A percentile compares a stretch with the other conserved stretches of the same genome.
Conservation (phyloP, 2,888 invertebrate genomes). For the Cabera pusaria region DNA sequence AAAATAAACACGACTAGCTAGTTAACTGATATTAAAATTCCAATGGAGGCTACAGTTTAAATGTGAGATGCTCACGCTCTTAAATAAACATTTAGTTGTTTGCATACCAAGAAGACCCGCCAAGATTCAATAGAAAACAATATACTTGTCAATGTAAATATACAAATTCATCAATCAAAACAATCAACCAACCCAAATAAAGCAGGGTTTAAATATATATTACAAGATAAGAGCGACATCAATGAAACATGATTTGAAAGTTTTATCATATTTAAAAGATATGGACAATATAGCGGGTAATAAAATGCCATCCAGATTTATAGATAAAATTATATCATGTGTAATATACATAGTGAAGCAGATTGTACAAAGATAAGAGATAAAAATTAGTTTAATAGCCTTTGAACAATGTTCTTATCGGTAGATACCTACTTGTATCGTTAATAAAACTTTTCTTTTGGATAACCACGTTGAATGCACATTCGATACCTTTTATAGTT, state of each 20-base stretch:
- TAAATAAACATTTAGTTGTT: slow-evolving; percentile 57
- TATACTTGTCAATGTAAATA: slow-evolving; percentile 59
- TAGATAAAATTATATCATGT: slow-evolving; percentile 68
- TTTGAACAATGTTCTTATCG: slow-evolving; percentile 36
- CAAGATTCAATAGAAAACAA: slow-evolving; percentile 55
- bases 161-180: slow-evolving; percentile 57
- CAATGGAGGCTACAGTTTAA: slow-evolving; percentile 41
- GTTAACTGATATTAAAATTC: slow-evolving; percentile 44
- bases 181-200: slow-evolving; percentile 20
- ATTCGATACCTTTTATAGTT: too few relatives aligned
- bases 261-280: slow-evolving; percentile 47
- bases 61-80: slow-evolving; percentile 53
- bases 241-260: slow-evolving; percentile 49
- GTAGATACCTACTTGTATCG: neutral
- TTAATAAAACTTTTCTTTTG: too few relatives aligned
- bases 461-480: too few relatives aligned
- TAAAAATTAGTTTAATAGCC: slow-evolving; percentile 72
- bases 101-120: slow-evolving; percentile 49
- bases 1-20: neutral
- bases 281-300: slow-evolving; percentile 47
- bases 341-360: slow-evolving; percentile 53
- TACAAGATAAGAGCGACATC: slow-evolving; percentile 57
- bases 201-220: slow-evolving; percentile 37
- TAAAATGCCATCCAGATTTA: slow-evolving; percentile 60
- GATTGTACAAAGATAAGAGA: slow-evolving; percentile 68